These are phyloP conservation scores for Sarcophaga peregrina DNA, from an alignment of 1,140 invertebrate genomes.

Conservation along the genomic window DNA sequence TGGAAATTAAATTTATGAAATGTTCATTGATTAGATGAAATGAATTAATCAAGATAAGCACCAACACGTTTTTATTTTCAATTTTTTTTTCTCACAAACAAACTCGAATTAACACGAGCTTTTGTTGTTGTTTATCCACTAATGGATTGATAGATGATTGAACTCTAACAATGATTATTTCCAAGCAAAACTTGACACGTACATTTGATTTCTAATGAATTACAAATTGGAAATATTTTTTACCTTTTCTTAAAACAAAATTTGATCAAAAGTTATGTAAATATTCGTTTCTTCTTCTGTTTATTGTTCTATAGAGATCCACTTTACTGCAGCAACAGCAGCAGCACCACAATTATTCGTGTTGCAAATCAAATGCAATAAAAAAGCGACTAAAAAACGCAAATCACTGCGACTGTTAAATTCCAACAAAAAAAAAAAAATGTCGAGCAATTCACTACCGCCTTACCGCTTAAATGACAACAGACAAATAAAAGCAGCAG, in stretches of 20 bases:
- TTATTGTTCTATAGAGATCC: background rate
- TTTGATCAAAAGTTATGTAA: slow-evolving; percentile 5
- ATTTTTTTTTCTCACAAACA: background rate
- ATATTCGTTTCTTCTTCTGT: background rate
- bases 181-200: slow-evolving; percentile 13
- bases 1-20: too few relatives aligned
- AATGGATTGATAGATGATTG: background rate
- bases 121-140: background rate
- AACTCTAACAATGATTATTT: background rate
- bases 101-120: too few relatives aligned
- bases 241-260: background rate
- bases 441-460: background rate
- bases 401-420: background rate
- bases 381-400: background rate
- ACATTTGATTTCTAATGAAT: background rate
- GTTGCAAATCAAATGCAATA: slow-evolving; percentile 7
- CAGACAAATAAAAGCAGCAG: background rate
- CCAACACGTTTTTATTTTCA: slow-evolving; percentile 10
- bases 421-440: background rate
- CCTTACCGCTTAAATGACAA: background rate
- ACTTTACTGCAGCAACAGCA: background rate
- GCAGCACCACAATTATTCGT: too few relatives aligned
- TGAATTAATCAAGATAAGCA: too few relatives aligned
- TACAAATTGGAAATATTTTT: background rate
- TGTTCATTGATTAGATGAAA: too few relatives aligned